Percentiles rank a stretch among this genome's conserved stretches.
phyloP scores from a whole-genome alignment of 2,888 invertebrate genomes.

The Rhaphigaster nebulosa region DNA sequence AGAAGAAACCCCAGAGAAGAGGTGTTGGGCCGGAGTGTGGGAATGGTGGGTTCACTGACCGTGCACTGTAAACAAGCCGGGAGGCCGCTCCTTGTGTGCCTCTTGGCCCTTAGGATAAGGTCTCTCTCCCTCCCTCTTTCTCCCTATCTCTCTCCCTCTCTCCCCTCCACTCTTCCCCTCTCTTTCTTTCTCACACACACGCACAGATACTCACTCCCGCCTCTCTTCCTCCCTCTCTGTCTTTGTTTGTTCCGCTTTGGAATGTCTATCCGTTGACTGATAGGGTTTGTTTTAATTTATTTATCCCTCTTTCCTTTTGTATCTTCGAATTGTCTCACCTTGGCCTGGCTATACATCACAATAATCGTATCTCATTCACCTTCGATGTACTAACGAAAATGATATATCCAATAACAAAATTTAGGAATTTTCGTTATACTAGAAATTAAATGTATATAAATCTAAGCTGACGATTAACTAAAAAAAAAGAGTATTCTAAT shows the following conservation, averaged over 20 bases:
- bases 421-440: too few relatives aligned
- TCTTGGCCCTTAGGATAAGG: neutral
- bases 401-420: too few relatives aligned
- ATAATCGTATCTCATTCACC: neutral
- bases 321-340: neutral
- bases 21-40: conserved; percentile 43
- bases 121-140: neutral
- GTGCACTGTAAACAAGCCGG: conserved; percentile 54
- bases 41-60: conserved; percentile 52
- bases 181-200: neutral
- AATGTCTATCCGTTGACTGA: conserved; percentile 37
- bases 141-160: neutral
- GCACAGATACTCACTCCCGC: neutral
- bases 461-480: too few relatives aligned
- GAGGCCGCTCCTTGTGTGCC: conserved; percentile 1
- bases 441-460: too few relatives aligned
- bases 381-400: neutral
- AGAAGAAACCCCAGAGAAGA: neutral
- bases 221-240: neutral
- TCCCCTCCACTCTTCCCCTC: neutral
- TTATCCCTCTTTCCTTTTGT: neutral
- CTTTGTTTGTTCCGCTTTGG: conserved; percentile 40
- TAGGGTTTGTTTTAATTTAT: conserved; percentile 38
- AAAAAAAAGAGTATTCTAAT: too few relatives aligned
- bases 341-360: neutral